These are phyloP conservation scores for Drosophila mulleri DNA, from an alignment of 2,888 invertebrate species.

Conservation along the genomic window DNA sequence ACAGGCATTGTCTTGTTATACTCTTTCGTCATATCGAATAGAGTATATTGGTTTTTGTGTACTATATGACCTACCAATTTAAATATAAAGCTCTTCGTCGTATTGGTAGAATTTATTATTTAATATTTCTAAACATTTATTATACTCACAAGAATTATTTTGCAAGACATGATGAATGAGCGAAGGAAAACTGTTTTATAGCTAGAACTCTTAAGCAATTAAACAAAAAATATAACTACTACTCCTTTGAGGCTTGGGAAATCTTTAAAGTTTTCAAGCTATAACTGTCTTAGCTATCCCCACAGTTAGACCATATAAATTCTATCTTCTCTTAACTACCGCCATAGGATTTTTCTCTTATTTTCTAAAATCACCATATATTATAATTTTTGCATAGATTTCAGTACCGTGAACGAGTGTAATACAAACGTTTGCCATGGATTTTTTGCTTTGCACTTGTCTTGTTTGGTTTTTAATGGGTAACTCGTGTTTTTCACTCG, in stretches of 20 bases:
- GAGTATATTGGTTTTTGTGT: not conserved
- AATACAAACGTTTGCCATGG: not conserved
- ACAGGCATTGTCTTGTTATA: slow-evolving; percentile 18
- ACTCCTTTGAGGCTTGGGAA: too few relatives aligned
- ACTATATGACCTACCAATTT: too few relatives aligned
- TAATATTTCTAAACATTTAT: too few relatives aligned
- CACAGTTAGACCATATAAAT: not conserved
- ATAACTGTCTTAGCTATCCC: not conserved
- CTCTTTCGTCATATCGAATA: not conserved
- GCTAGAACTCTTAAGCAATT: too few relatives aligned
- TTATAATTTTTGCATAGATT: not conserved
- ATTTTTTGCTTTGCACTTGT: not conserved
- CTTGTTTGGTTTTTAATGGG: slow-evolving; percentile 28
- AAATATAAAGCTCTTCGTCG: too few relatives aligned
- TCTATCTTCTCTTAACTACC: not conserved
- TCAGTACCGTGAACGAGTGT: not conserved
- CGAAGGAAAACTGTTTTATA: too few relatives aligned
- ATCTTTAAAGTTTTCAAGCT: too few relatives aligned
- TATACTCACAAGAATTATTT: too few relatives aligned
- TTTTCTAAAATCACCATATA: not conserved
- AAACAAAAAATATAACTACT: too few relatives aligned
- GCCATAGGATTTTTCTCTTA: not conserved
- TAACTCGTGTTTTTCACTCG: slow-evolving; percentile 23
- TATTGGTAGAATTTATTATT: too few relatives aligned
- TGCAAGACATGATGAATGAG: too few relatives aligned